A percentile compares a stretch with the other conserved stretches of the same genome.
phyloP scores from a whole-genome alignment of 2,113 vertebrate genomes.

The Stigmatopora argus region DNA sequence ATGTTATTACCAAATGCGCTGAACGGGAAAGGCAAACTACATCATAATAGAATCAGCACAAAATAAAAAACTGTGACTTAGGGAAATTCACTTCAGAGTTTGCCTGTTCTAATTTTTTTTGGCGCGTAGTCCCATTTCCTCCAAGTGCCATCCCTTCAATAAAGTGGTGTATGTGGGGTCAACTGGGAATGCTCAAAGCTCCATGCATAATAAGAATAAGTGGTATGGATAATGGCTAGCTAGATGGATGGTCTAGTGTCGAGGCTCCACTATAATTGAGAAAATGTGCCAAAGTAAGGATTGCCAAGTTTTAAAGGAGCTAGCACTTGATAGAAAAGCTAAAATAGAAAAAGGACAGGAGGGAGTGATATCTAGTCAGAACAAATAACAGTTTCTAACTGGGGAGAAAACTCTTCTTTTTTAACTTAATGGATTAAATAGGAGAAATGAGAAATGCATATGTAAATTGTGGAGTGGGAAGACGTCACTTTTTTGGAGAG shows the following conservation, averaged over 20 bases:
- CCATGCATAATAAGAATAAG: conserved; percentile 6
- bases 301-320: neutral
- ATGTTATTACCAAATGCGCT: neutral
- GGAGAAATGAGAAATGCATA: conserved; percentile 1
- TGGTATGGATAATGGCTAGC: conserved; percentile 9
- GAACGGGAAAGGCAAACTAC: neutral
- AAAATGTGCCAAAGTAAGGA: neutral
- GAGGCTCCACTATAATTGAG: neutral
- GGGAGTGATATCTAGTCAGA: neutral
- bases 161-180: neutral
- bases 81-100: neutral
- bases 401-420: neutral
- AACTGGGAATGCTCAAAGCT: conserved; percentile 2
- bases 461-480: neutral
- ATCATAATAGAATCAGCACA: neutral
- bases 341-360: neutral
- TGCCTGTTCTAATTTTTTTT: neutral
- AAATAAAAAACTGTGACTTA: neutral
- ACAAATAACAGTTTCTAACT: neutral
- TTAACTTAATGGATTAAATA: neutral
- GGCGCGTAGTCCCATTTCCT: neutral
- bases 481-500: neutral
- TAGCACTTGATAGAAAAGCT: neutral
- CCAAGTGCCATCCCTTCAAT: neutral
- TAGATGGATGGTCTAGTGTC: conserved; percentile 5